Percentiles rank a stretch among this genome's conserved stretches.
Conservation (phyloP, 1,140 invertebrate species). For the Thaumatotibia leucotreta region DNA sequence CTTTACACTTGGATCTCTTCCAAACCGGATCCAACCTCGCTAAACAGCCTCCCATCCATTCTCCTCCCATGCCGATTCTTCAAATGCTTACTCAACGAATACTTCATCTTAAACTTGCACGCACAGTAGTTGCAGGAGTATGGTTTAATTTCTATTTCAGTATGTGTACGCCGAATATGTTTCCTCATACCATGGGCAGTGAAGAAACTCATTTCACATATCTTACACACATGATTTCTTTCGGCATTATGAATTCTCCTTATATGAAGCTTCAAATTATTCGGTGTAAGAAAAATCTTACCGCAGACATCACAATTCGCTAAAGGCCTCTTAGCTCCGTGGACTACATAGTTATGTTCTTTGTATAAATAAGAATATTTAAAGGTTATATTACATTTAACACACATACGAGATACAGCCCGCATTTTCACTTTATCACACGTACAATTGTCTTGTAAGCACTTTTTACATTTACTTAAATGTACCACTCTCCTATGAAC, state of each 20-base stretch:
- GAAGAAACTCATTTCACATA: slow-evolving; percentile 2
- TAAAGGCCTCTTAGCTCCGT: neutral
- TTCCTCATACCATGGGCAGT: neutral
- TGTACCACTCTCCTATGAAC: neutral
- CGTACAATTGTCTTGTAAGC: neutral
- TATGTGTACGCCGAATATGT: neutral
- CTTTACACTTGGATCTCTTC: neutral
- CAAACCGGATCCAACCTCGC: neutral
- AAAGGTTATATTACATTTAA: neutral
- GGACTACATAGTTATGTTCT: neutral
- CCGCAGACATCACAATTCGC: neutral
- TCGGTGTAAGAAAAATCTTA: neutral
- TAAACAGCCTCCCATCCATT: neutral
- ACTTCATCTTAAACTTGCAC: neutral
- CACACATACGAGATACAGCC: neutral
- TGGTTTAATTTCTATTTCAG: neutral
- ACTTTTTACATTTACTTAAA: neutral
- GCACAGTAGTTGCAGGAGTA: neutral
- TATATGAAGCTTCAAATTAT: neutral
- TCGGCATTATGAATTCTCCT: neutral
- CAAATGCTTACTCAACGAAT: slow-evolving; percentile 6
- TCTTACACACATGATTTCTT: neutral
- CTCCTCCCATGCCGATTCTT: neutral
- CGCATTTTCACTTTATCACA: neutral
- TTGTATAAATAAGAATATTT: neutral